Evolutionary conservation across 2,113 vertebrate species (phyloP), one percentile per base, ranked within the genome.

Genomic region (Salvelinus fontinalis): DNA sequence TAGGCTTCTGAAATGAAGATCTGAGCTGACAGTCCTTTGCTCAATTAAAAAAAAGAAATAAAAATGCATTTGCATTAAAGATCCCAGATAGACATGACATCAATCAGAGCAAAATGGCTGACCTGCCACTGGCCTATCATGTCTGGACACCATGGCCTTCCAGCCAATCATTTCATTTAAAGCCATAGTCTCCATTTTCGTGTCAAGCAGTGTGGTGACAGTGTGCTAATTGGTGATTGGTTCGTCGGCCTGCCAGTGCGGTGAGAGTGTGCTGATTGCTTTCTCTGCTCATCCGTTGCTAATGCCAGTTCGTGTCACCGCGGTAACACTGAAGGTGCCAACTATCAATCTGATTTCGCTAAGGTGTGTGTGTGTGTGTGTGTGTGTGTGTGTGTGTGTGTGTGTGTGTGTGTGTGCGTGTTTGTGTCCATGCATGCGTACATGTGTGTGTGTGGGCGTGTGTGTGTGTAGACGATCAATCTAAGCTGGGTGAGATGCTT

Each of bases 161-260:
- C 67, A 67, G 75, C 2, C 8, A 69, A 74, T 59, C 70, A 54
- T 83, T 85, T 79, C 60, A 83, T 82, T 88, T 81, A 67, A 75
- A 69, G 70, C 18, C 68, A 4, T 20, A 0, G 65, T 76, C 49
- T 68, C 81, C 70, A 75, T 83, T 87, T 87, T 83, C 74, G 49
- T 78, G 81, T 81, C 86, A 81, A 65, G 84, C 83, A 81, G 75
- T 82, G 75, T 70, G 75, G 86, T 72, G 79, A 69, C 80, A 73
- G 59, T 0, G 24, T 65, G 77, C 78, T 75, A 70, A 81, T 71
- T 67, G 80, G 65, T 79, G 76, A 84, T 88, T 77, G 86, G 77
- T 73, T 65, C 18, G 4, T n/a, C 39, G 31, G 31, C 39, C 77
- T 39, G 76, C 71, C 81, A 71, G 59, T 0, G 29, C 39, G 9